Conservation (phyloP, 2,888 invertebrate genomes). For the Melanostoma scalare region DNA sequence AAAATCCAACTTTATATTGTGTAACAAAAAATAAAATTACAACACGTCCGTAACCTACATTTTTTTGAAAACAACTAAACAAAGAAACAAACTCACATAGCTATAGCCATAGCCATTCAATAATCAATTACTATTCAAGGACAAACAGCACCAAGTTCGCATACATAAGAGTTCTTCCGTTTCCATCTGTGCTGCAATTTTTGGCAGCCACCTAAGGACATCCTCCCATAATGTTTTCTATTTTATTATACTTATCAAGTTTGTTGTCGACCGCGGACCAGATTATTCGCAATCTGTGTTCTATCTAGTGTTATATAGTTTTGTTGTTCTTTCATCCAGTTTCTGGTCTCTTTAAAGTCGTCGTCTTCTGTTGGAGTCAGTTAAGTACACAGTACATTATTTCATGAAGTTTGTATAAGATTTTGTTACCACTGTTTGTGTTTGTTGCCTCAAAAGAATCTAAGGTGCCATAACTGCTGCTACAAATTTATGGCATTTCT, state of each 20-base stretch:
- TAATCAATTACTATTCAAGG: constrained; percentile 3
- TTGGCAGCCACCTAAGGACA: constrained; percentile 45
- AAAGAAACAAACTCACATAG: too few relatives aligned
- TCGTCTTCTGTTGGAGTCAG: constrained; percentile 58
- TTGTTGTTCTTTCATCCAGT: constrained; percentile 6
- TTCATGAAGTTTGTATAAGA: constrained; percentile 58
- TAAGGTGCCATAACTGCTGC: constrained; percentile 70
- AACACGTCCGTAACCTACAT: too few relatives aligned
- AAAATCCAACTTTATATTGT: too few relatives aligned
- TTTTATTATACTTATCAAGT: constrained; percentile 67
- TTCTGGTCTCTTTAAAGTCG: constrained; percentile 22
- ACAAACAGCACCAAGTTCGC: constrained; percentile 25
- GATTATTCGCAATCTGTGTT: constrained; percentile 36
- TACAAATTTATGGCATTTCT: constrained; percentile 67
- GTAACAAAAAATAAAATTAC: too few relatives aligned
- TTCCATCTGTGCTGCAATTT: constrained; percentile 28
- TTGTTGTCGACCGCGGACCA: constrained; percentile 59
- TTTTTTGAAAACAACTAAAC: too few relatives aligned
- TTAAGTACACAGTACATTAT: constrained; percentile 53
- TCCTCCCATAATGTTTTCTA: constrained; percentile 35
- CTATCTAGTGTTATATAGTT: constrained; percentile 1
- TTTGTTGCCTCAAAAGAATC: constrained; percentile 31
- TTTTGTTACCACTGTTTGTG: constrained; percentile 44
- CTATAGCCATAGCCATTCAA: too few relatives aligned
- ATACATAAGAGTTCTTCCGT: constrained; percentile 11